These are phyloP conservation scores for Polyommatus icarus DNA, from an alignment of 2,888 invertebrate species.

Conservation along the genomic window DNA sequence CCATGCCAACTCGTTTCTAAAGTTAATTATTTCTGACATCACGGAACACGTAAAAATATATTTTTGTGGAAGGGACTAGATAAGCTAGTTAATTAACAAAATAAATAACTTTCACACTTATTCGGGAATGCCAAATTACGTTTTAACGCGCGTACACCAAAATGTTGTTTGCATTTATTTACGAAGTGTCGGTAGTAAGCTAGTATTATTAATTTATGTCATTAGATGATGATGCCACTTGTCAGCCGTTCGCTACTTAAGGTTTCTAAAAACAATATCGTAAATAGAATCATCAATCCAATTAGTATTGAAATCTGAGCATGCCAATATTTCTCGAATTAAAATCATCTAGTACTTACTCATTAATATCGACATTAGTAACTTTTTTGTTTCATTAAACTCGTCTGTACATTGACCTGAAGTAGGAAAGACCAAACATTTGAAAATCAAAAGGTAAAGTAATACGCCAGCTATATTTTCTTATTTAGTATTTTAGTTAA, in stretches of 20 bases:
- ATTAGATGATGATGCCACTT: background rate
- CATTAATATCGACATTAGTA: background rate
- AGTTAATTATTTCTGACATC: constrained; percentile 25
- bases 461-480: background rate
- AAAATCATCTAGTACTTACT: background rate
- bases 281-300: background rate
- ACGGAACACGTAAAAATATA: constrained; percentile 12
- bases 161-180: background rate
- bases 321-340: background rate
- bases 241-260: background rate
- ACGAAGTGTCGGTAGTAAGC: background rate
- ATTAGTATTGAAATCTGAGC: constrained; percentile 1
- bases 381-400: background rate
- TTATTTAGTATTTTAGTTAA: background rate
- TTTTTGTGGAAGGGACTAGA: constrained; percentile 23
- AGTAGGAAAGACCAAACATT: background rate
- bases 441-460: background rate
- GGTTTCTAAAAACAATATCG: constrained; percentile 3
- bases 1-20: constrained; percentile 6
- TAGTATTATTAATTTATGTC: background rate
- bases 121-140: constrained; percentile 3
- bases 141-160: background rate
- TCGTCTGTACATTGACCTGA: background rate
- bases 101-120: constrained; percentile 24
- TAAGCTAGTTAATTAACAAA: constrained; percentile 21